Conservation (phyloP, 2,113 vertebrate genomes). For the Vombatus ursinus region DNA sequence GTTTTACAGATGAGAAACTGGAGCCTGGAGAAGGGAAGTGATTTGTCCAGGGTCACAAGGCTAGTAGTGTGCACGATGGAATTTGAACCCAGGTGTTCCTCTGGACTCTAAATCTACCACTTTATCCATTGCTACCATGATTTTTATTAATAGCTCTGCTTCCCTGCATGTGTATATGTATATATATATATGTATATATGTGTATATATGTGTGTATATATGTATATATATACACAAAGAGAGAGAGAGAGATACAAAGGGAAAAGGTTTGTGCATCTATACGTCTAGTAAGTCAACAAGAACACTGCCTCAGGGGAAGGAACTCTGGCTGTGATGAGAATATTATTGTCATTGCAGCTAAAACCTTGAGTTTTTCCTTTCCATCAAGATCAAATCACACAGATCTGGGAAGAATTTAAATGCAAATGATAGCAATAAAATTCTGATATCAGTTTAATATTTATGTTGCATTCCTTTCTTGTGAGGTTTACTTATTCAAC, state of each 20-base stretch:
- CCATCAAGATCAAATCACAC: not conserved
- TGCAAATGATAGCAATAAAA: not conserved
- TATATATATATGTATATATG: too few relatives aligned
- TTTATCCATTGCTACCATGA: not conserved
- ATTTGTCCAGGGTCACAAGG: not conserved
- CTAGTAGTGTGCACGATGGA: not conserved
- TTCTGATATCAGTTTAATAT: not conserved
- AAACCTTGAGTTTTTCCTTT: not conserved
- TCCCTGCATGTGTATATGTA: not conserved
- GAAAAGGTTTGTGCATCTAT: not conserved
- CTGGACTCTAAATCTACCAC: not conserved
- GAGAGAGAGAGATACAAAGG: not conserved
- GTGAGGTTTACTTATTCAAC: not conserved
- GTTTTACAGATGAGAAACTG: not conserved
- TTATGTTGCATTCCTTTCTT: not conserved
- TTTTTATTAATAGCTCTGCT: not conserved
- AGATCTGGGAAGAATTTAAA: constrained; percentile 16
- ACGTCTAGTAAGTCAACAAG: not conserved
- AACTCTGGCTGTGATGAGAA: too few relatives aligned
- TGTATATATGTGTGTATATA: too few relatives aligned
- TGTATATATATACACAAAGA: too few relatives aligned
- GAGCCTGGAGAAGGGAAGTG: not conserved
- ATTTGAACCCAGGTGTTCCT: not conserved
- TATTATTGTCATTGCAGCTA: not conserved
- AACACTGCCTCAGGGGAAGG: not conserved